phyloP scores from a whole-genome alignment of 2,888 invertebrate genomes.

The Stramonita haemastoma region DNA sequence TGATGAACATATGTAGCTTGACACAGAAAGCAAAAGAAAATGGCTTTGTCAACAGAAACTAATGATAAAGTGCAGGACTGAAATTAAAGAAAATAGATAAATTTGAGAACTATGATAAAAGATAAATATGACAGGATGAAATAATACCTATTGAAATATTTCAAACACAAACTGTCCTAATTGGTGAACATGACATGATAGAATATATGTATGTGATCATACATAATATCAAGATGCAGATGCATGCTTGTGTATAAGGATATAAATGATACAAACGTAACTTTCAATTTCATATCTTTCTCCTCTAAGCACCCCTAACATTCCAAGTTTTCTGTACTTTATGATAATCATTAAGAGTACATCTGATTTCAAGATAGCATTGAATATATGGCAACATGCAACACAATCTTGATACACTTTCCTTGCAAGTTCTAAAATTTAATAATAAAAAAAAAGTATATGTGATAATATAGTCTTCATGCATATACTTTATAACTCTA shows the following conservation, averaged over 20 bases:
- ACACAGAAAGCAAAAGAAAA: too few species aligned
- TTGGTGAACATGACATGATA: neutral
- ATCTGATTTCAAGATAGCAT: neutral
- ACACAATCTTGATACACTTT: neutral
- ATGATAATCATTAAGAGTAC: too few species aligned
- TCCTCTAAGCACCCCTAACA: too few species aligned
- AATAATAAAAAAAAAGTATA: neutral
- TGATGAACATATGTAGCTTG: too few species aligned
- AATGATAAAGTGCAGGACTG: neutral
- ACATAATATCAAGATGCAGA: neutral
- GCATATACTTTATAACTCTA: too few species aligned
- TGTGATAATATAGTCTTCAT: neutral
- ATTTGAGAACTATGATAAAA: neutral
- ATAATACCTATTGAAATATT: neutral
- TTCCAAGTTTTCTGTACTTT: too few species aligned
- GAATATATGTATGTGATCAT: neutral
- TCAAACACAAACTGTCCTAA: too few species aligned
- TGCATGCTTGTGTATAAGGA: neutral
- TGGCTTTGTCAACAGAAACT: neutral
- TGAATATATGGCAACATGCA: slow-evolving; percentile 4
- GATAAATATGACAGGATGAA: neutral
- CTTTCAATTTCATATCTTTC: too few species aligned
- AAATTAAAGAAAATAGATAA: neutral
- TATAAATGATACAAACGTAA: neutral
- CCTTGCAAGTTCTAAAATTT: neutral